Conservation (phyloP, 2,113 vertebrate genomes). For the Pyxicephalus adspersus region DNA sequence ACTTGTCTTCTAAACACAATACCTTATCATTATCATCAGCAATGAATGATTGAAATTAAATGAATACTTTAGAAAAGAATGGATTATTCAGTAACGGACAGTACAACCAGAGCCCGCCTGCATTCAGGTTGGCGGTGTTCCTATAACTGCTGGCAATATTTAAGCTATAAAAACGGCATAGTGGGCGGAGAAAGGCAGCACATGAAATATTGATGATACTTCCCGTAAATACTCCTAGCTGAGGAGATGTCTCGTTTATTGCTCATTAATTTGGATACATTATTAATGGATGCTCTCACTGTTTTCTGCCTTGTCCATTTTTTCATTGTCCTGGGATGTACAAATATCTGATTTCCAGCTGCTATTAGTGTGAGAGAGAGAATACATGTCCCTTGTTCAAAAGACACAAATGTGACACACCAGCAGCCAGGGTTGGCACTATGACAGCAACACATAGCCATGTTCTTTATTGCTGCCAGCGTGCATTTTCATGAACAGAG, state of each 20-base stretch:
- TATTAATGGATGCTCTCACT: slow-evolving; percentile 53
- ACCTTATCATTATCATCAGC: slow-evolving; percentile 8
- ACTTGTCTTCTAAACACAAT: neutral
- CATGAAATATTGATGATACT: slow-evolving; percentile 55
- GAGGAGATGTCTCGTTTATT: slow-evolving; percentile 54
- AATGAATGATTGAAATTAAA: neutral
- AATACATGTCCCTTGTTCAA: neutral
- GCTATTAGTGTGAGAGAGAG: neutral
- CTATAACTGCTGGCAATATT: slow-evolving; percentile 34
- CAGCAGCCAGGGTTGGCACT: too few species aligned
- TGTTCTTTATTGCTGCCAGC: too few species aligned
- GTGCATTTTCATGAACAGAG: too few species aligned
- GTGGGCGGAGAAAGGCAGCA: slow-evolving; percentile 35
- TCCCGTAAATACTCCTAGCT: slow-evolving; percentile 53
- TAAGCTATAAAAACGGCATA: slow-evolving; percentile 50
- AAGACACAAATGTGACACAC: neutral
- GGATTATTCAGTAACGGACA: neutral
- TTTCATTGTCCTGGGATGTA: slow-evolving; percentile 8
- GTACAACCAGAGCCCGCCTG: slow-evolving; percentile 21
- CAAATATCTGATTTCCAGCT: slow-evolving; percentile 31
- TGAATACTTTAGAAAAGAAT: neutral
- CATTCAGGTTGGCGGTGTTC: slow-evolving; percentile 41
- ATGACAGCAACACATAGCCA: too few species aligned
- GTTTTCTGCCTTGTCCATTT: slow-evolving; percentile 37
- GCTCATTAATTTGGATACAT: slow-evolving; percentile 57